These are phyloP conservation scores for Polyergus mexicanus DNA, from an alignment of 1,140 invertebrate genomes.

Conservation along the genomic window DNA sequence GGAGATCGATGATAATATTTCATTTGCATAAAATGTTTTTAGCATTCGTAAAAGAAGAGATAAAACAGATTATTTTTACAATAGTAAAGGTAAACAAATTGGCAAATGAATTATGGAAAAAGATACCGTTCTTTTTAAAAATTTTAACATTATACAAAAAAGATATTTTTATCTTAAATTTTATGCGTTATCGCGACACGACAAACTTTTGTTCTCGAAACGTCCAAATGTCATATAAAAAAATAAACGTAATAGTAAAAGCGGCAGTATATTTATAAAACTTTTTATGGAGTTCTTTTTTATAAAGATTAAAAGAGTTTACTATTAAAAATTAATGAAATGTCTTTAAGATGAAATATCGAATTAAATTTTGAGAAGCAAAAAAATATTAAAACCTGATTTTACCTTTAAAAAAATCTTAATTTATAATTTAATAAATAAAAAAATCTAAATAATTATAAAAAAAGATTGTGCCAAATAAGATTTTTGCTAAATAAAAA, in stretches of 20 bases:
- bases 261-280: too few species aligned
- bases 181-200: too few species aligned
- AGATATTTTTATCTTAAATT: too few species aligned
- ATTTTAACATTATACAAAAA: neutral
- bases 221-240: too few species aligned
- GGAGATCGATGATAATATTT: neutral
- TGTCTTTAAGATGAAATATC: neutral
- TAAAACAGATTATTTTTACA: neutral
- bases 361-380: neutral
- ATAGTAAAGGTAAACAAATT: slow-evolving; percentile 20
- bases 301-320: too few species aligned
- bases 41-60: neutral
- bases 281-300: too few species aligned
- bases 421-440: neutral
- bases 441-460: neutral
- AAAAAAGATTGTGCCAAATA: neutral
- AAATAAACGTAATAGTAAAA: too few species aligned
- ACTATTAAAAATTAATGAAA: neutral
- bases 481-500: neutral
- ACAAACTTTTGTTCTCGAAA: too few species aligned
- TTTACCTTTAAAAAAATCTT: too few species aligned
- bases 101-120: neutral
- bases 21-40: neutral
- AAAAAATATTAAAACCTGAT: too few species aligned
- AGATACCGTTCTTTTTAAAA: neutral